Percentiles rank a stretch among this genome's conserved stretches.
Evolutionary conservation across 2,113 vertebrate genomes (phyloP).

Genomic region (Copsychus sechellarum): DNA sequence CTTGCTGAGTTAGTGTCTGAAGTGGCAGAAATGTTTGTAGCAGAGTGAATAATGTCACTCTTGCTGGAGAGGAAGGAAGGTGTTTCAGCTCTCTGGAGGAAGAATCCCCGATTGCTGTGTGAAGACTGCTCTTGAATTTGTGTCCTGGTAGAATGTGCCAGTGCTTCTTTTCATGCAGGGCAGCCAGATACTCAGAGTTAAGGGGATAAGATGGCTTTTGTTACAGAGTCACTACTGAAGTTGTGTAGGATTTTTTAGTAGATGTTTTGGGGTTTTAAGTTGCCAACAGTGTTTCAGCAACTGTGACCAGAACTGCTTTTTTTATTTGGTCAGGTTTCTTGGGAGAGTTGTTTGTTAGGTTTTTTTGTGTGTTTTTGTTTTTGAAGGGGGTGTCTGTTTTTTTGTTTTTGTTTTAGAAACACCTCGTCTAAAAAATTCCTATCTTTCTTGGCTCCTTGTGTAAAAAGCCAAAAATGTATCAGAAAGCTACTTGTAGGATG

Average conservation of each 20-base stretch:
- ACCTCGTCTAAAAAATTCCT: background rate
- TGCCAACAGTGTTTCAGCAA: background rate
- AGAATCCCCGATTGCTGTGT: background rate
- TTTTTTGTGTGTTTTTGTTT: background rate
- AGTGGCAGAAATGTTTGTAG: background rate
- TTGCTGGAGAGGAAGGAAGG: background rate
- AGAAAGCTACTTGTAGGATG: background rate
- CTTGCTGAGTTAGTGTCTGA: background rate
- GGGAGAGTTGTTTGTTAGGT: background rate
- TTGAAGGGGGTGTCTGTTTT: background rate
- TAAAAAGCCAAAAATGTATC: background rate
- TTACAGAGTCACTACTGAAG: background rate
- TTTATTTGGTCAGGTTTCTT: background rate
- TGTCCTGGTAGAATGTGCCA: background rate
- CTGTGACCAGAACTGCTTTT: background rate
- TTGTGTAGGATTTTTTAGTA: background rate
- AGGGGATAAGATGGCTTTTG: background rate
- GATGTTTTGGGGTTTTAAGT: background rate
- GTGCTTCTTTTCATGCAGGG: background rate
- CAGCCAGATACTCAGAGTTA: background rate
- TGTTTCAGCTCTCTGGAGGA: background rate
- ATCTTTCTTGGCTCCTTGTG: background rate
- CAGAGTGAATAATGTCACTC: background rate
- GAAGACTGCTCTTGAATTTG: background rate
- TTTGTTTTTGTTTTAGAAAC: background rate